phyloP scores from a whole-genome alignment of 2,797 vertebrate genomes.

The Tapirus indicus region DNA sequence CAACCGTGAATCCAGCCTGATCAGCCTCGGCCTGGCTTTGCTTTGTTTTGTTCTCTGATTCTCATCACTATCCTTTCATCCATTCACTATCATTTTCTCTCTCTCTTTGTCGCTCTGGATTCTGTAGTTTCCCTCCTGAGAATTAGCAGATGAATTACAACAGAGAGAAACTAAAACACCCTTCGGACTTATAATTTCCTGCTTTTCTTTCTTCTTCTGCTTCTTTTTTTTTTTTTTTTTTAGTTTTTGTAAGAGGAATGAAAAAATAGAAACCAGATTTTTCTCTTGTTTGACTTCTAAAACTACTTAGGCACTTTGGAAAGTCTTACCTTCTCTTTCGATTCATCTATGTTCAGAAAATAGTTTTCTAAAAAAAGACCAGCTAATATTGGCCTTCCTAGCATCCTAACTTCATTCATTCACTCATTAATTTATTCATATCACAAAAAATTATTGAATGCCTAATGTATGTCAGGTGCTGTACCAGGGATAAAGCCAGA shows the following conservation, averaged over 20 bases:
- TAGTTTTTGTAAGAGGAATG: background rate
- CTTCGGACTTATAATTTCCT: background rate
- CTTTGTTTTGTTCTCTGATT: slow-evolving; percentile 49
- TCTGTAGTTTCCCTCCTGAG: background rate
- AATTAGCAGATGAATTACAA: slow-evolving; percentile 37
- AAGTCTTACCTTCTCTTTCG: background rate
- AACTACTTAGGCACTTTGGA: background rate
- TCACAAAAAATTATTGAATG: background rate
- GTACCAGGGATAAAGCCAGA: background rate
- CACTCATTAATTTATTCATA: background rate
- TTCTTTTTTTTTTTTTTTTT: background rate
- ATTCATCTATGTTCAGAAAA: slow-evolving; percentile 30
- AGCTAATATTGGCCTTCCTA: background rate
- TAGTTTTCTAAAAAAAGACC: background rate
- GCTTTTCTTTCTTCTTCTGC: background rate
- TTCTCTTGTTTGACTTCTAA: background rate
- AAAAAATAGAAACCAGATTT: background rate
- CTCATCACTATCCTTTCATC: background rate
- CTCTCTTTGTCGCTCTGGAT: slow-evolving; percentile 4
- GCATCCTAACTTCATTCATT: background rate
- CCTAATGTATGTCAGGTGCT: background rate
- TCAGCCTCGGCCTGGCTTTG: background rate
- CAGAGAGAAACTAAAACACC: background rate
- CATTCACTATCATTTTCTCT: background rate
- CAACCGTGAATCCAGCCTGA: background rate